phyloP scores from a whole-genome alignment of 35 echinoderm and acorn worm species.

The Lytechinus pictus region DNA sequence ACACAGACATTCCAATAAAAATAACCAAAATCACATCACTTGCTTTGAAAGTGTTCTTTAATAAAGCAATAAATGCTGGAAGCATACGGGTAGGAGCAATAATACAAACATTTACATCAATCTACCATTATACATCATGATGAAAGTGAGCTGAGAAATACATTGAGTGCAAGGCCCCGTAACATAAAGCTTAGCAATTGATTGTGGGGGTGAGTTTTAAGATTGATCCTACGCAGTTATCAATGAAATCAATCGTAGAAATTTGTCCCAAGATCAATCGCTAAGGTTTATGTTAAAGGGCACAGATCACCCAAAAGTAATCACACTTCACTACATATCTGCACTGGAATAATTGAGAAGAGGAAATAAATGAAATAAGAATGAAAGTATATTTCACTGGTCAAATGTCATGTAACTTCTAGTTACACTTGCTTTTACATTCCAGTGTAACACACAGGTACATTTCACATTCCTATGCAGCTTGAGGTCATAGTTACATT shows the following conservation, averaged over 20 bases:
- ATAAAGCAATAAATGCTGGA: neutral
- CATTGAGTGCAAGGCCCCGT: neutral
- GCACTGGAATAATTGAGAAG: neutral
- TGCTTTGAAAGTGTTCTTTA: constrained; percentile 7
- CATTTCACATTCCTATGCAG: too few species aligned
- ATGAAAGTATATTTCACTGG: too few species aligned
- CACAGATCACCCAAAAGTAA: neutral
- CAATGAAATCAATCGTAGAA: too few species aligned
- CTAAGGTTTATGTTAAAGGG: too few species aligned
- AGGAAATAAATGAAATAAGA: too few species aligned
- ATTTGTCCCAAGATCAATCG: too few species aligned
- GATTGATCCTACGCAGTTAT: too few species aligned
- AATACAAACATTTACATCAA: neutral
- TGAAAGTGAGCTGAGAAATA: neutral
- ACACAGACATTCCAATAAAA: neutral
- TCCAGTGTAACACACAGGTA: too few species aligned
- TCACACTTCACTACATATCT: neutral
- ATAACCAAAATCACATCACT: neutral
- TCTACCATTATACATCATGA: neutral
- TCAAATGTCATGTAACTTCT: too few species aligned
- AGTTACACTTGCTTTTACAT: too few species aligned
- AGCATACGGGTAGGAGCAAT: constrained; percentile 2
- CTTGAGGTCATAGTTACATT: too few species aligned
- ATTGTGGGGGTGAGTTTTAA: neutral
- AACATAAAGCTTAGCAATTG: too few species aligned